These are phyloP conservation scores for Conus ventricosus DNA, from an alignment of 1,140 invertebrate species.

Conservation along the genomic window DNA sequence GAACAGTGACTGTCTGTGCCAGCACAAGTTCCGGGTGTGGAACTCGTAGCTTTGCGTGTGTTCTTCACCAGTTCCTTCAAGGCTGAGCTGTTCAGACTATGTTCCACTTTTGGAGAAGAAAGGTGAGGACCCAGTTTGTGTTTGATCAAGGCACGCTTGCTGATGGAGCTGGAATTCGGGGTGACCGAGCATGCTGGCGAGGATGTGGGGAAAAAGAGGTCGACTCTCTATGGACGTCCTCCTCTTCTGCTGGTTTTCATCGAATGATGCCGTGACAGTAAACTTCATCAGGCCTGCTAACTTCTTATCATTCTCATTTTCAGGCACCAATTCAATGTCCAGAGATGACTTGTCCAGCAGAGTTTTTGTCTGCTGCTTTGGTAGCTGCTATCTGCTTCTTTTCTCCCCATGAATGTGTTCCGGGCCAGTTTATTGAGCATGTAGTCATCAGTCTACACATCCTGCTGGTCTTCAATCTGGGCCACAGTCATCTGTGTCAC, in stretches of 20 bases:
- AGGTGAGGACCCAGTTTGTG: slow-evolving; percentile 28
- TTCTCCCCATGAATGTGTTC: slow-evolving; percentile 82
- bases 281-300: slow-evolving; percentile 85
- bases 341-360: slow-evolving; percentile 87
- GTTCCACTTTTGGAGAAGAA: slow-evolving; percentile 24
- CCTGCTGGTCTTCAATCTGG: slow-evolving; percentile 85
- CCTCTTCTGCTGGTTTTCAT: slow-evolving; percentile 65
- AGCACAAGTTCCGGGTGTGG: background rate
- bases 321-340: slow-evolving; percentile 85
- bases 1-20: no score
- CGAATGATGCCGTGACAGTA: slow-evolving; percentile 62
- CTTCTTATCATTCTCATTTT: slow-evolving; percentile 86
- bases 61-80: slow-evolving; percentile 5
- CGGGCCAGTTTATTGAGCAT: slow-evolving; percentile 88
- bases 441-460: slow-evolving; percentile 93
- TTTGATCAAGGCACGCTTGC: slow-evolving; percentile 11
- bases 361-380: slow-evolving; percentile 81
- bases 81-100: background rate
- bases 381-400: slow-evolving; percentile 84
- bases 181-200: background rate
- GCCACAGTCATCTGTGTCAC: slow-evolving; percentile 83
- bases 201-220: slow-evolving; percentile 49
- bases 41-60: background rate
- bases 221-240: slow-evolving; percentile 58
- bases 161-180: background rate